Evolutionary conservation across 2,888 invertebrate species (phyloP), one percentile per base, ranked within the genome.

Genomic region (Drosophila imparisetae): DNA sequence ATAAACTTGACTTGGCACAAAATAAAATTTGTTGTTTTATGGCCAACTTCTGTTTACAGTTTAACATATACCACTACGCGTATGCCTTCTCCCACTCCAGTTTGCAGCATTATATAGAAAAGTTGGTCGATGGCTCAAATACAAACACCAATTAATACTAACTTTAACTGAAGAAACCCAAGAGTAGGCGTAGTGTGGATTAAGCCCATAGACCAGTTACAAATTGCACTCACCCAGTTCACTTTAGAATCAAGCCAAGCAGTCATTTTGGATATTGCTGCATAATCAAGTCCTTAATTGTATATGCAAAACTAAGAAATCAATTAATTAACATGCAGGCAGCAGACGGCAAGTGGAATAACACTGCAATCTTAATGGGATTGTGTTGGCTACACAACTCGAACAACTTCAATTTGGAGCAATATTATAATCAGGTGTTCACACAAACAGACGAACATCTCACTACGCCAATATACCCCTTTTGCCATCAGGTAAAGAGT

Each of bases 1-100:
- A 57, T 57, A 57, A 57, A 57, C 40, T 57, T 42, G 42, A 57
- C 42, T 57, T 42, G 21, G 40, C n/a, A 40, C 29, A 29, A 40
- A n/a, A 40, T 30, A 8, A 55, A 30, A 40, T 38, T 40, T 55
- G 15, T n/a, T 38, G 2, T 55, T 38, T 38, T 34, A 36, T 27
- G 2, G 18, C 54, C 24, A 38, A 38, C 27, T 54, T 54, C 24
- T 38, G 36, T 54, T 27, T 11, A 4, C 29, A 50, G 10, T 29
- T 29, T 27, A 36, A 42, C 42, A 21, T 6, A 42, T 42, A 21
- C 21, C 42, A 42, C 21, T 42, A 40, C 40, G n/a, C 40, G 6
- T 29, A 29, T 50, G n/a, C 29, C n/a, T 6, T n/a, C n/a, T 3
- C 10, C 49, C 4, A n/a, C n/a, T 4, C 5, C 50, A 50, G 3